Percentiles rank a stretch among this genome's conserved stretches.
These are phyloP conservation scores for Pelodiscus sinensis DNA, from an alignment of 2,113 vertebrate genomes.

Conservation along the genomic window DNA sequence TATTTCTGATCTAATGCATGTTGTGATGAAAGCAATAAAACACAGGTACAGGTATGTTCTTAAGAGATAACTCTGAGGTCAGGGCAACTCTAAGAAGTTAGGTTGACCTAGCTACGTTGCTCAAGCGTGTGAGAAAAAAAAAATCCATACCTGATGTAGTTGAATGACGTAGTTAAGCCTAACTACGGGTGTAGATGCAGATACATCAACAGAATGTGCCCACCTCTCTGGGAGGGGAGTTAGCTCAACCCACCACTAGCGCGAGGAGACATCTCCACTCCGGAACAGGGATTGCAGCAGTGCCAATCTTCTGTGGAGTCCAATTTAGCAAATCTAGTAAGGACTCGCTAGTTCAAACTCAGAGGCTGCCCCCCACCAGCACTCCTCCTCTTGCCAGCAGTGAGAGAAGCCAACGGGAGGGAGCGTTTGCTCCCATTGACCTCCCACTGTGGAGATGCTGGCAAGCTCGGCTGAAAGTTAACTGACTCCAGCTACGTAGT, in stretches of 20 bases:
- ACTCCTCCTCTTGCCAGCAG: no score
- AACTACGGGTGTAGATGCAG: not conserved
- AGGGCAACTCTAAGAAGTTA: not conserved
- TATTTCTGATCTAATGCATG: not conserved
- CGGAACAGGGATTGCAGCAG: no score
- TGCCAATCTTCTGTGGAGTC: no score
- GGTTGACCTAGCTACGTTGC: not conserved
- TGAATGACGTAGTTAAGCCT: not conserved
- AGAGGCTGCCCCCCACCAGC: no score
- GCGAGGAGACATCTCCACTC: not conserved
- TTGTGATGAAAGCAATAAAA: not conserved
- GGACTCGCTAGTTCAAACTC: no score
- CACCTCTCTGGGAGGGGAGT: not conserved
- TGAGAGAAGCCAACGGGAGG: no score
- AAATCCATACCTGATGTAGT: not conserved
- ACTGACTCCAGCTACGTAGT: no score
- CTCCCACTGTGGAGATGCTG: no score
- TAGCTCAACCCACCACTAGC: not conserved
- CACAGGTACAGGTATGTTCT: not conserved
- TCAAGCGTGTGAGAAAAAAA: fast-evolving
- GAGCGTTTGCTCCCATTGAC: no score
- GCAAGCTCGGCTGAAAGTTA: no score
- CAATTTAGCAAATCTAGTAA: no score
- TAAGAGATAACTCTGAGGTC: not conserved
- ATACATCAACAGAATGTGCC: not conserved